A percentile compares a stretch with the other conserved stretches of the same genome.
These are phyloP conservation scores for Eutrigla gurnardus DNA, from an alignment of 2,797 vertebrate genomes.

Conservation along the genomic window DNA sequence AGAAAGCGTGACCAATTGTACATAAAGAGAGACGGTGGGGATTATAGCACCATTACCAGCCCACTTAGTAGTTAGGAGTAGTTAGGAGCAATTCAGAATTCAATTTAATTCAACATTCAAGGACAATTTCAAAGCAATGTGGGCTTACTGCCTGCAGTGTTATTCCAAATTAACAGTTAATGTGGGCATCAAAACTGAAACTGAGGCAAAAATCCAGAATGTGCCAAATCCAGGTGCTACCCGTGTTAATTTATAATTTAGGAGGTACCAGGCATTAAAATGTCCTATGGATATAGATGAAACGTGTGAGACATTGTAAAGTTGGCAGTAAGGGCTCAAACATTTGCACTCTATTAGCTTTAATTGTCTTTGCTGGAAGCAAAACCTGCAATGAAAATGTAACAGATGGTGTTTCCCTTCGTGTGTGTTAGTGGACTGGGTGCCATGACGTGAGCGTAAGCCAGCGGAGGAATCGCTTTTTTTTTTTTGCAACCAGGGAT, in stretches of 20 bases:
- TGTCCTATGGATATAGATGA: slow-evolving; percentile 53
- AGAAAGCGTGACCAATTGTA: slow-evolving; percentile 62
- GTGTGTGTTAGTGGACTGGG: slow-evolving; percentile 56
- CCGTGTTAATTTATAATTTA: slow-evolving; percentile 54
- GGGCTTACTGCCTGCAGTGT: slow-evolving; percentile 56
- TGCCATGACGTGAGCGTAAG: slow-evolving; percentile 54
- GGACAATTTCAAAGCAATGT: slow-evolving; percentile 61
- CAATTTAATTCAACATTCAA: slow-evolving; percentile 62
- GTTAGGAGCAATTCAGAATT: slow-evolving; percentile 70
- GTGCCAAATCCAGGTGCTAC: slow-evolving; percentile 65
- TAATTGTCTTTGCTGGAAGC: slow-evolving; percentile 79
- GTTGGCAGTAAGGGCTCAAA: slow-evolving; percentile 71
- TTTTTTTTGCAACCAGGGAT: slow-evolving; percentile 47
- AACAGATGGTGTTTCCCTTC: slow-evolving; percentile 75
- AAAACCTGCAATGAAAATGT: slow-evolving; percentile 77
- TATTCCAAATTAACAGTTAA: slow-evolving; percentile 69
- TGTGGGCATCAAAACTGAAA: slow-evolving; percentile 52
- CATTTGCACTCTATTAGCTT: slow-evolving; percentile 81
- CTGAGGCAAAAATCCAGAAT: slow-evolving; percentile 33
- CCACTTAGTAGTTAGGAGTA: slow-evolving; percentile 61
- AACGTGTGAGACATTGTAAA: slow-evolving; percentile 69
- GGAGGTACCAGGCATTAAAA: slow-evolving; percentile 68
- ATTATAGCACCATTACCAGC: slow-evolving; percentile 68
- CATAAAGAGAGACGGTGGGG: slow-evolving; percentile 59
- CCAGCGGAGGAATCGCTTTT: slow-evolving; percentile 48